Conservation (phyloP, 92 coral and sea anemone genomes). For the Isaurus tuberculatus region DNA sequence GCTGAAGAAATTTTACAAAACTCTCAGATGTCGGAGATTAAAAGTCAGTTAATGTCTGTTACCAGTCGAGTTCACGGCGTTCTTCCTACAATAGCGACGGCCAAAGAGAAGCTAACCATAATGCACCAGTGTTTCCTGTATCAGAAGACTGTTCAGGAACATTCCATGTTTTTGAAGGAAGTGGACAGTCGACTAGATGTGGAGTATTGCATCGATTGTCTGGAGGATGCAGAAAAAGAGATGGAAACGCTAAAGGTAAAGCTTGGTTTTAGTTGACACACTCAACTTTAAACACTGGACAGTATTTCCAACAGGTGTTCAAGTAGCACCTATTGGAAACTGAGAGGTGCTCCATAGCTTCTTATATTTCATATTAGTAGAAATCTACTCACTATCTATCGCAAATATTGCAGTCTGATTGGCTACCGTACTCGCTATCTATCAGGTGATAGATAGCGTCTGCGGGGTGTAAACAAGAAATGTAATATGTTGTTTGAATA, state of each 20-base stretch:
- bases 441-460: too few relatives aligned
- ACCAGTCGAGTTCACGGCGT: slow-evolving; percentile 67
- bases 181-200: slow-evolving; percentile 80
- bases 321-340: too few relatives aligned
- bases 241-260: slow-evolving; percentile 71
- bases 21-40: slow-evolving; percentile 63
- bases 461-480: too few relatives aligned
- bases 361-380: too few relatives aligned
- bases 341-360: too few relatives aligned
- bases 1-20: slow-evolving; percentile 64
- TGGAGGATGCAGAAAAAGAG: slow-evolving; percentile 85
- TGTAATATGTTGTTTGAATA: too few relatives aligned
- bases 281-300: too few relatives aligned
- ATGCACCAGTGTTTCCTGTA: slow-evolving; percentile 83
- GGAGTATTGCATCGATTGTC: slow-evolving; percentile 79
- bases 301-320: too few relatives aligned
- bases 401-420: too few relatives aligned
- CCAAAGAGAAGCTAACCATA: slow-evolving; percentile 70
- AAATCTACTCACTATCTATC: too few relatives aligned
- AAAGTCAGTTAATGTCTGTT: slow-evolving; percentile 64
- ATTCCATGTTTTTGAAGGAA: slow-evolving; percentile 83
- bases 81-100: slow-evolving; percentile 62
- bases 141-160: slow-evolving; percentile 81
- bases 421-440: too few relatives aligned
- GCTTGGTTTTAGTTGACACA: too few relatives aligned